Evolutionary conservation across 2,113 vertebrate genomes (phyloP).

Genomic region (Phoenicopterus ruber): DNA sequence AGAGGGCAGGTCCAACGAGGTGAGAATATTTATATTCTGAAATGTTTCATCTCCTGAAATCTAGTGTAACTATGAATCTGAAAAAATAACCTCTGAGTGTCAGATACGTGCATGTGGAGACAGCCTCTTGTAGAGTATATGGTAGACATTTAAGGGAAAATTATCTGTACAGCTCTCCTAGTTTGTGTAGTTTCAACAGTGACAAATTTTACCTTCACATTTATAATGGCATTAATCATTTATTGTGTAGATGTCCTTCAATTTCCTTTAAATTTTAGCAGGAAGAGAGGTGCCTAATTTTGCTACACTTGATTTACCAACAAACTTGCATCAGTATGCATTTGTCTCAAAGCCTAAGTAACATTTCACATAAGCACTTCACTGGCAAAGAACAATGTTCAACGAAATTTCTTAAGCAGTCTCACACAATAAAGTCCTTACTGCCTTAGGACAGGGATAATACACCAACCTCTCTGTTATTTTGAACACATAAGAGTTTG

Average conservation of each 20-base stretch:
- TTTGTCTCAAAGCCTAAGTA: neutral
- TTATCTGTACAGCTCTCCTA: neutral
- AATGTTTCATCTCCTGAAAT: neutral
- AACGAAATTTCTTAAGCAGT: neutral
- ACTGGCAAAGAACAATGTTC: neutral
- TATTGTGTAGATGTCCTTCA: neutral
- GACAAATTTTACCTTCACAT: neutral
- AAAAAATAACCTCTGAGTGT: neutral
- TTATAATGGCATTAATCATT: neutral
- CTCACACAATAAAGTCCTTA: neutral
- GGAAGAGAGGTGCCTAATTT: constrained; percentile 7
- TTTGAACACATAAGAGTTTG: neutral
- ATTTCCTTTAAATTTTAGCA: neutral
- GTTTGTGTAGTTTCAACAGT: neutral
- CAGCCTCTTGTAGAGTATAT: neutral
- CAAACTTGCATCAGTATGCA: constrained; percentile 2
- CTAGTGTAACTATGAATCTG: neutral
- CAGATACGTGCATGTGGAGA: neutral
- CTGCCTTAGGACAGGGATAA: neutral
- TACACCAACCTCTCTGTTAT: neutral
- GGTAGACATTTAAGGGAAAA: neutral
- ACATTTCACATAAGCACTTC: neutral
- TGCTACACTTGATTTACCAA: constrained; percentile 27
- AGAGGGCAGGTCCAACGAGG: neutral
- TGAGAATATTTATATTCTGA: neutral